A percentile compares a stretch with the other conserved stretches of the same genome.
phyloP scores from a whole-genome alignment of 2,113 vertebrate genomes.

The Willisornis vidua region DNA sequence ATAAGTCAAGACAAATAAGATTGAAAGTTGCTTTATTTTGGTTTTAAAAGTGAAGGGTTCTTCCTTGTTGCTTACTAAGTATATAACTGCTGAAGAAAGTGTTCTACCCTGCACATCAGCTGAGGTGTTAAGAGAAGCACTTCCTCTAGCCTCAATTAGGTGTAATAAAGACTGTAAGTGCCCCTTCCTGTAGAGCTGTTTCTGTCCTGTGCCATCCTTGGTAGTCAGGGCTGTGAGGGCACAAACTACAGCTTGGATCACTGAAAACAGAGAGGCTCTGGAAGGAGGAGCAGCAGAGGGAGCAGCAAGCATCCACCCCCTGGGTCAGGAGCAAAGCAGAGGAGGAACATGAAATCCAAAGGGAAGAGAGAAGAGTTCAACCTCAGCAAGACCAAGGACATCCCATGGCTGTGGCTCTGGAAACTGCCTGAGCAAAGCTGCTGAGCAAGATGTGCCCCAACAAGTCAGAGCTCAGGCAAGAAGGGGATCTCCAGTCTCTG shows the following conservation, averaged over 20 bases:
- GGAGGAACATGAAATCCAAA: neutral
- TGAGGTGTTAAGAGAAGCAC: neutral
- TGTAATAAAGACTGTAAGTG: neutral
- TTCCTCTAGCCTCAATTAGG: neutral
- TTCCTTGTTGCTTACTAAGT: neutral
- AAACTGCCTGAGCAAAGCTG: neutral
- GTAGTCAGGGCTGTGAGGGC: neutral
- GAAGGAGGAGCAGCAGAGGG: neutral
- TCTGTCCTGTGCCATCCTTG: neutral
- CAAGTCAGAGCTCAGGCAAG: accelerated
- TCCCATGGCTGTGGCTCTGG: accelerated
- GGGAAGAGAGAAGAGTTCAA: neutral
- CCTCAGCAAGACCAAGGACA: neutral
- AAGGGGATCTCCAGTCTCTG: neutral
- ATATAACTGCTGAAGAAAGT: neutral
- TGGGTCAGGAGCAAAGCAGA: neutral
- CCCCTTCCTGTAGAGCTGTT: neutral
- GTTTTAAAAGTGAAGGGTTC: neutral
- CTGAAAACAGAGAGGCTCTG: neutral
- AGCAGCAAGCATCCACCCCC: neutral
- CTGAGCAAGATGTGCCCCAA: neutral
- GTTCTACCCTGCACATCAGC: neutral
- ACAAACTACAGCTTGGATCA: neutral
- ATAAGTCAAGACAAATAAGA: neutral
- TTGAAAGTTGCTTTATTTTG: neutral